These are phyloP conservation scores for Elmis aenea DNA, from an alignment of 2,888 invertebrate genomes.

Conservation along the genomic window DNA sequence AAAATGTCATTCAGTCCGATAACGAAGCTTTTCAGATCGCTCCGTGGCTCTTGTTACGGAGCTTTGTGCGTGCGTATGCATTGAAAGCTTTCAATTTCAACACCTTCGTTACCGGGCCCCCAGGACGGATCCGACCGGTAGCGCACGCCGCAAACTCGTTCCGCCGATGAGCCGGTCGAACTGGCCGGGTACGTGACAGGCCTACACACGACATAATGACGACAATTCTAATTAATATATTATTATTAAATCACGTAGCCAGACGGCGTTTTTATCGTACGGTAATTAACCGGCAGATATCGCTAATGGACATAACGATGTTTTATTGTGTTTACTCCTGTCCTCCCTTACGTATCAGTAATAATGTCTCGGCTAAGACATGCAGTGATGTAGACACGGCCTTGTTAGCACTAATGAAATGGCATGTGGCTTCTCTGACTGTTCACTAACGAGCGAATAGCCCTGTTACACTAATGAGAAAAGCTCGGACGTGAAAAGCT, in stretches of 20 bases:
- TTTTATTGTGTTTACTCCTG: constrained; percentile 8
- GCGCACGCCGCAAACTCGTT: constrained; percentile 5
- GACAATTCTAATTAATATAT: constrained; percentile 18
- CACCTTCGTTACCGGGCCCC: constrained; percentile 13
- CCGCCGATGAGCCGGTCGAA: constrained; percentile 4
- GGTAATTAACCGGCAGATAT: constrained; percentile 21
- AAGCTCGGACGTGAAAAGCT: constrained; percentile 45
- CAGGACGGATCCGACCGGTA: not conserved
- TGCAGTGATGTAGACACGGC: constrained; percentile 31
- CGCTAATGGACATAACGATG: constrained; percentile 20
- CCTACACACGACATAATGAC: constrained; percentile 9
- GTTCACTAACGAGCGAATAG: constrained; percentile 41
- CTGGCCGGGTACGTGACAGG: constrained; percentile 20
- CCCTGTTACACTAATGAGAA: constrained; percentile 46
- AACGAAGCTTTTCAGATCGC: constrained; percentile 40
- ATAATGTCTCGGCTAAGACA: constrained; percentile 26
- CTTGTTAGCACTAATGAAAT: constrained; percentile 46
- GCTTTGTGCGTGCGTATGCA: constrained; percentile 26
- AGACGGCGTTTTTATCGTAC: constrained; percentile 18
- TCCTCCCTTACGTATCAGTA: constrained; percentile 20
- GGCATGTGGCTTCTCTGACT: constrained; percentile 39
- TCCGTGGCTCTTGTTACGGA: constrained; percentile 23
- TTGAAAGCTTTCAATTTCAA: constrained; percentile 23
- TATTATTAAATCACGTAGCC: constrained; percentile 14
- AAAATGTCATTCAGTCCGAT: constrained; percentile 41